Evolutionary conservation across 2,888 invertebrate species (phyloP), one percentile per base, ranked within the genome.

Genomic region (Macroteleia sp.): DNA sequence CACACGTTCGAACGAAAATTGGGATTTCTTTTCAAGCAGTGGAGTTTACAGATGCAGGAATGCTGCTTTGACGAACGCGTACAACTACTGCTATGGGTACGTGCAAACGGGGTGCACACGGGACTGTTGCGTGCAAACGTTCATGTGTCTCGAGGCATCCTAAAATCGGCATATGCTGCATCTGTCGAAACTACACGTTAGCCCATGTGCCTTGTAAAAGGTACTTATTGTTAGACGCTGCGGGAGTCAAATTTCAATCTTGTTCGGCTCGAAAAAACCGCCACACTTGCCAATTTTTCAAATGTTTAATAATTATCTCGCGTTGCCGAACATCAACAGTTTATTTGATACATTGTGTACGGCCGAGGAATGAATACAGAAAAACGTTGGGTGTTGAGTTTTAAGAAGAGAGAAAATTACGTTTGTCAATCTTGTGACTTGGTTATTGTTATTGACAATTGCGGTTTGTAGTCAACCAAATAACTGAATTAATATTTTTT

Each of bases 161-260:
- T 16, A 54, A 71, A 77, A 66, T 71, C 70, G 59, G 52, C 66
- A 61, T 52, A 62, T 25, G 46, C 59, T 59, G 64, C 70, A 76
- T 76, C 77, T 77, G 77, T 77, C 70, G 77, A 77, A 77, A 70
- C 77, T 77, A 54, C 62, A 56, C 75, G 64, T 57, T 70, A 57
- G 56, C 61, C 59, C 61, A 46, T 59, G 41, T 39, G 36, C 59
- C 61, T 61, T 64, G 66, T 70, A 77, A 71, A 77, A 64, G 70
- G 42, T 42, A 25, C 46, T 77, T 59, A 77, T 69, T 59, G 64
- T 46, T 22, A 69, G 59, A 66, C 59, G 54, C 69, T 66, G 66
- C 77, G 76, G 70, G 70, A 69, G 70, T 62, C 59, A 41, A 70
- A 64, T 76, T 77, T 74, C 74, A 61, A 67, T 67, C 66, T 59